Base-by-base conservation (phyloP, 2,113 vertebrate genomes). In the Stercorarius parasiticus region DNA sequence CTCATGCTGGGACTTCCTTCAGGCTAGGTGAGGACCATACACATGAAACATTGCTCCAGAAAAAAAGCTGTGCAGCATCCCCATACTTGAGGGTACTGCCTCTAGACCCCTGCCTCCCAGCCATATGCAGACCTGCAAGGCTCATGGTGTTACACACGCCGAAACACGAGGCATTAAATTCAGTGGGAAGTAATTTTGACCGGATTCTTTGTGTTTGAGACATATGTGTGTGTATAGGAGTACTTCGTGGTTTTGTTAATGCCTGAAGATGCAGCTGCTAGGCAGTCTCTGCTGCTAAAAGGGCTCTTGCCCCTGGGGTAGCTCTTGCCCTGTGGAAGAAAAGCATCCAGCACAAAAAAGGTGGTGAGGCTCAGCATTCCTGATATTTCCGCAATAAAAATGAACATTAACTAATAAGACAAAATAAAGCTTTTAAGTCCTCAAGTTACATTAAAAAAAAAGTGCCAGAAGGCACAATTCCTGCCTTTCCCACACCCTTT, bases 21-120 rank as follows among this genome's bases (percentile, higher is more conserved):
- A 70, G 40, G 32, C 62, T 56, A 22, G 30, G 15, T 52, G 36
- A 58, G 62, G 43, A 58, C 14, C 27, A 71, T 20, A 59, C 4
- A 38, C 20, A 23, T 6, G 29, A 72, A 76, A 59, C 0, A 0
- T 15, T 80, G 11, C 23, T 93, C 29, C 64, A 64, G n/a, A 10
- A 56, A 43, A 77, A 65, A 29, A 61, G 18, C 2, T 2, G 38
- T 59, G 38, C 22, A 25, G 9, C 5, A 19, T 20, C 19, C 9
- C 23, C 0, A 0, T 15, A 27, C 5, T 3, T 42, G n/a, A 42
- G 34, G 40, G n/a, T 49, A 16, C 26, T 61, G 29, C 32, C 29
- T 65, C 49, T 26, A 52, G 26, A 13, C 9, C 5, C 26, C 40
- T 40, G 26, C 29, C 40, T 78, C 45, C 40, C 43, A 69, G 58